phyloP scores from a whole-genome alignment of 2,888 invertebrate genomes.

The Clistopyga incitator region DNA sequence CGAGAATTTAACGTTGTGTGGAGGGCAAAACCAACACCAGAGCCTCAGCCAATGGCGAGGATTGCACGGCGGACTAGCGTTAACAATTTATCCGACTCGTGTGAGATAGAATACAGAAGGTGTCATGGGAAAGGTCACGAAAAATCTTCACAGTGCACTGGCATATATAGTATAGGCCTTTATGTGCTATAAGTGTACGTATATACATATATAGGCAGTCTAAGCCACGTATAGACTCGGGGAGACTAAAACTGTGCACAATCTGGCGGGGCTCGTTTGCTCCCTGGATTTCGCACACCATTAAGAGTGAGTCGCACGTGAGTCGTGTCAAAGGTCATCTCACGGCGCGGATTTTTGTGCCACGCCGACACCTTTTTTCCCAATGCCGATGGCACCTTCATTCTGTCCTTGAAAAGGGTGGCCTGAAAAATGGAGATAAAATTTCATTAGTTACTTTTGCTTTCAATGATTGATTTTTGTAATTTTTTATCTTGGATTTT shows the following conservation, averaged over 20 bases:
- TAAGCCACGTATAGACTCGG: not conserved
- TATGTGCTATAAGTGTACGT: constrained; percentile 29
- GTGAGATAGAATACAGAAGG: constrained; percentile 64
- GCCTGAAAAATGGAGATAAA: no score
- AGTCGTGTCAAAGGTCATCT: constrained; percentile 32
- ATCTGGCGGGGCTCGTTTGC: not conserved
- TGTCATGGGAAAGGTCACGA: constrained; percentile 81
- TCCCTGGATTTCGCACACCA: not conserved
- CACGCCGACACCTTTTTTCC: not conserved
- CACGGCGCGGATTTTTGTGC: constrained; percentile 24
- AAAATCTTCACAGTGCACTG: constrained; percentile 72
- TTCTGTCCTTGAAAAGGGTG: no score
- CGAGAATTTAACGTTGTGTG: constrained; percentile 1
- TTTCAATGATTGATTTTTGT: no score
- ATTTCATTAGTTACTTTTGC: no score
- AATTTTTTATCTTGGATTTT: no score
- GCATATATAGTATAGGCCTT: constrained; percentile 24
- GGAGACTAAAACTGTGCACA: not conserved
- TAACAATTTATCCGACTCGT: constrained; percentile 66
- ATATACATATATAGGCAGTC: constrained; percentile 7
- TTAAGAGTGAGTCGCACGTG: not conserved
- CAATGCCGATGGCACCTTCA: constrained; percentile 37
- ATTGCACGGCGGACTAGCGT: constrained; percentile 56
- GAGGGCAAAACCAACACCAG: constrained; percentile 8
- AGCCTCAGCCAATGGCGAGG: constrained; percentile 32